Evolutionary conservation across 2,113 vertebrate species (phyloP).

Genomic region (Petaurus breviceps): DNA sequence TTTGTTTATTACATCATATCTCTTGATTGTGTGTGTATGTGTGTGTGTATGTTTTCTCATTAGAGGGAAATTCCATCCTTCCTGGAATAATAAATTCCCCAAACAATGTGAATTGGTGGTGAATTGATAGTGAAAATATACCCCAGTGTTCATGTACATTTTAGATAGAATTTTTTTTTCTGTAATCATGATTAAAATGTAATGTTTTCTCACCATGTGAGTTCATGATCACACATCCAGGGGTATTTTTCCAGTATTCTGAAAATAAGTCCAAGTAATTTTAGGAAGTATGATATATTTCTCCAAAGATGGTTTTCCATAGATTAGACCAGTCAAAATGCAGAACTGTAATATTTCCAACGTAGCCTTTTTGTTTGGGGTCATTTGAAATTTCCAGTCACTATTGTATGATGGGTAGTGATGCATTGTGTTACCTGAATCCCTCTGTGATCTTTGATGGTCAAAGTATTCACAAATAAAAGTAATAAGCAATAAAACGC

Average conservation of each 20-base stretch:
- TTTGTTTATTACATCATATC: slow-evolving; percentile 72
- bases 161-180: slow-evolving; percentile 11
- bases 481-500: slow-evolving; percentile 40
- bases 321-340: not conserved
- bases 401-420: not conserved
- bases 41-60: slow-evolving; percentile 56
- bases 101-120: slow-evolving; percentile 45
- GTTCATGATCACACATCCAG: not conserved
- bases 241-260: not conserved
- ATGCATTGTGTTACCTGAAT: not conserved
- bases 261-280: slow-evolving; percentile 5
- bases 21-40: slow-evolving; percentile 61
- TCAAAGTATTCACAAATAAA: slow-evolving; percentile 1
- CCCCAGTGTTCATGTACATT: not conserved
- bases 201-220: not conserved
- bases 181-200: not conserved
- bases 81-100: slow-evolving; percentile 73
- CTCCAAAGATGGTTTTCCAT: not conserved
- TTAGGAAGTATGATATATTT: not conserved
- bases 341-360: slow-evolving; percentile 65
- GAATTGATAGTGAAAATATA: slow-evolving; percentile 44
- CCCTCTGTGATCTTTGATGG: not conserved
- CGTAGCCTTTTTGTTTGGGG: slow-evolving; percentile 66
- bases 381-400: slow-evolving; percentile 63
- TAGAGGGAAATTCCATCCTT: slow-evolving; percentile 76